These are phyloP conservation scores for Pollimyrus isidori DNA, from an alignment of 2,113 vertebrate species.

Conservation along the genomic window DNA sequence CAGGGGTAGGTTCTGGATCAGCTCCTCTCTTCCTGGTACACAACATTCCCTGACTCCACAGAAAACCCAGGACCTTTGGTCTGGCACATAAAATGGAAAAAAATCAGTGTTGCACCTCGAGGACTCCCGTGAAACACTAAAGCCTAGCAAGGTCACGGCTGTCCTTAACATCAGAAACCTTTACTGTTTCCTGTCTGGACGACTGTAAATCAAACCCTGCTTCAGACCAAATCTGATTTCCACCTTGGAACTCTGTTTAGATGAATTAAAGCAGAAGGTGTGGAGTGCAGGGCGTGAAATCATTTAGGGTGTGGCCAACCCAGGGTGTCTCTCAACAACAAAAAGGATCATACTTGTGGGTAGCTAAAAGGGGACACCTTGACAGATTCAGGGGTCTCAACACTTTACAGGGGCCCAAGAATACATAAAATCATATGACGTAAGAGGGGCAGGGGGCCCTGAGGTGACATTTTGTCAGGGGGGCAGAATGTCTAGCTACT, in stretches of 20 bases:
- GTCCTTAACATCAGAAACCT: background rate
- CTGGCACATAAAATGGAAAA: background rate
- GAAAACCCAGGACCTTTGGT: background rate
- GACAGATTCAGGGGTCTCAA: background rate
- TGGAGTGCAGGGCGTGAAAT: background rate
- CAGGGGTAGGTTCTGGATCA: background rate
- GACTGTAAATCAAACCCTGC: background rate
- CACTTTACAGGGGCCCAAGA: background rate
- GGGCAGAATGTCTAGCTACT: background rate
- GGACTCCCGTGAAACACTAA: background rate
- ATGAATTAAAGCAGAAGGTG: background rate
- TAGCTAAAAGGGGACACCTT: background rate
- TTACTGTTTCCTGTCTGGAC: background rate
- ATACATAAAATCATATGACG: background rate
- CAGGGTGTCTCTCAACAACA: background rate
- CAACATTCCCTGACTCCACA: background rate
- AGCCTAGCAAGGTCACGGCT: background rate
- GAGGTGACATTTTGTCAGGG: background rate
- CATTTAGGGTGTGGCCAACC: background rate
- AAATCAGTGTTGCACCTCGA: background rate
- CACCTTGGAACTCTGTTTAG: background rate
- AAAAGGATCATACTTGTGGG: background rate
- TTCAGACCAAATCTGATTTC: background rate
- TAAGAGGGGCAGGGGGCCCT: background rate
- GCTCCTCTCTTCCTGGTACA: background rate